Conservation (phyloP, 1,140 invertebrate genomes). For the Oryctes rhinoceros region DNA sequence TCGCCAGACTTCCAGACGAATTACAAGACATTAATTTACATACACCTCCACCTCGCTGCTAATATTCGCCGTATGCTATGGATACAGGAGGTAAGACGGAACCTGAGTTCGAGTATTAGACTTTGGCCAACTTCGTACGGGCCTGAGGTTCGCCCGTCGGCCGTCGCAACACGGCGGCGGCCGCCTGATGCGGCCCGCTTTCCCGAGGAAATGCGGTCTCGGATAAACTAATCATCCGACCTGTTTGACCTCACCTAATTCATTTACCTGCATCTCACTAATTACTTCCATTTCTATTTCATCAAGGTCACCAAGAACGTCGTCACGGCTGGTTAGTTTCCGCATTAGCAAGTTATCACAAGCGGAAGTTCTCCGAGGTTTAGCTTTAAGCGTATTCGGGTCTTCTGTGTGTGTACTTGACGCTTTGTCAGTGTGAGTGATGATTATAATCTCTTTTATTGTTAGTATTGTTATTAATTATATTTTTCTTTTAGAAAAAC, state of each 20-base stretch:
- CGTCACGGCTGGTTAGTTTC: constrained; percentile 20
- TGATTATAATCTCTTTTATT: too few relatives aligned
- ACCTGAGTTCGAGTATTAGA: not conserved
- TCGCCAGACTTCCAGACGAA: too few relatives aligned
- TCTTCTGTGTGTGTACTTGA: not conserved
- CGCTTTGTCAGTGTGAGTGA: not conserved
- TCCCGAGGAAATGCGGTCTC: constrained; percentile 55
- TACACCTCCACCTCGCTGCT: not conserved
- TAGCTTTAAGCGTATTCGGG: not conserved
- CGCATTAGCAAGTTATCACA: not conserved
- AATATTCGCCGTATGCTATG: not conserved
- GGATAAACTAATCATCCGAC: constrained; percentile 57
- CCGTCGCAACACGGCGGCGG: constrained; percentile 23
- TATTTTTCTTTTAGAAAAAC: not conserved
- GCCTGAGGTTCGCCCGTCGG: constrained; percentile 10
- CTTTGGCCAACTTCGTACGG: not conserved
- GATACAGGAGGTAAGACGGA: not conserved
- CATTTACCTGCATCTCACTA: constrained; percentile 54
- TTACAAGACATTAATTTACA: not conserved
- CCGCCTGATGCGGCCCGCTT: not conserved
- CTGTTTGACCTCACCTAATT: constrained; percentile 59
- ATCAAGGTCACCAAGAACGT: constrained; percentile 28
- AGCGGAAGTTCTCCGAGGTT: not conserved
- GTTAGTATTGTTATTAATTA: too few relatives aligned
- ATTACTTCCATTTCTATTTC: constrained; percentile 44